Evolutionary conservation across 2,797 vertebrate species (phyloP).

Genomic region (Sebastes taczanowskii): DNA sequence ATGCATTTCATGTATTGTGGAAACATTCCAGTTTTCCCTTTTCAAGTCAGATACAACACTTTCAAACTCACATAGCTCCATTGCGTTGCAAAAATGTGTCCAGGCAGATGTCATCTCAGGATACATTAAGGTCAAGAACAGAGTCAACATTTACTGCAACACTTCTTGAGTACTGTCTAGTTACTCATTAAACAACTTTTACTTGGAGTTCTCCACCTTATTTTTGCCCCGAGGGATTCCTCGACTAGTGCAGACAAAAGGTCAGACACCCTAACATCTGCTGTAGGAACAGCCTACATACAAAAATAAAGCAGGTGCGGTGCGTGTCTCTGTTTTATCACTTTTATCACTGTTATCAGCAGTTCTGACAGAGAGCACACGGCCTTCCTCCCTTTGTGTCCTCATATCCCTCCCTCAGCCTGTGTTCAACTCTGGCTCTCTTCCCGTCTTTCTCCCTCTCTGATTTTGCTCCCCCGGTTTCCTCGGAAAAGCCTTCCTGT

Average conservation of each 20-base stretch:
- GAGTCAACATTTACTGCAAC: neutral
- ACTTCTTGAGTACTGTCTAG: neutral
- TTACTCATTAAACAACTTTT: neutral
- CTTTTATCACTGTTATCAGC: slow-evolving; percentile 13
- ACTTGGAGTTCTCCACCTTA: neutral
- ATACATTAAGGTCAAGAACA: neutral
- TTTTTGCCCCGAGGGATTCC: neutral
- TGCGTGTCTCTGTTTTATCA: neutral
- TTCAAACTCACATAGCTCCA: neutral
- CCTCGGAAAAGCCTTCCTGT: slow-evolving; percentile 26
- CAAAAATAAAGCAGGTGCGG: slow-evolving; percentile 42
- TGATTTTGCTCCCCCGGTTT: neutral
- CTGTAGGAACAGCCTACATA: neutral
- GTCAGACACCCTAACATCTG: slow-evolving; percentile 44
- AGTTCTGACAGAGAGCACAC: neutral
- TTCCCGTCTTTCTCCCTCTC: neutral
- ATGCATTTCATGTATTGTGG: neutral
- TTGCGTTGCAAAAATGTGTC: neutral
- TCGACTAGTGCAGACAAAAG: neutral
- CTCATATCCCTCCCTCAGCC: neutral
- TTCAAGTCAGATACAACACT: neutral
- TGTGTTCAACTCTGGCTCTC: neutral
- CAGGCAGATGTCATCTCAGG: neutral
- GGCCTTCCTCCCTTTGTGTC: slow-evolving; percentile 21
- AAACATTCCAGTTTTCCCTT: neutral